These are phyloP conservation scores for Lates calcarifer DNA, from an alignment of 2,113 vertebrate species.

Conservation along the genomic window DNA sequence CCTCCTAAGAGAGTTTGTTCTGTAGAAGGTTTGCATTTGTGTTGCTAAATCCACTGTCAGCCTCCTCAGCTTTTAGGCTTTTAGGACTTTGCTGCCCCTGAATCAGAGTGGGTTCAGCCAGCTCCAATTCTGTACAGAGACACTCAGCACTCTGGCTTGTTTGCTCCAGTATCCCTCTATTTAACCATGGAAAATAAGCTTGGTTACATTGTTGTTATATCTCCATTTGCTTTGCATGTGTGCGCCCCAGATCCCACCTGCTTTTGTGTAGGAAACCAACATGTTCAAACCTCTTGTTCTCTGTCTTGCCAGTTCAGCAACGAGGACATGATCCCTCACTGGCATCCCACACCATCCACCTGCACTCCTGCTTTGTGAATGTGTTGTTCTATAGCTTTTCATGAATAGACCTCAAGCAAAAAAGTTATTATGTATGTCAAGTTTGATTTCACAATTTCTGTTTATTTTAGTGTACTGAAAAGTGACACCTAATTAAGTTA, in stretches of 20 bases:
- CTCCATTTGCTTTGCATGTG: neutral
- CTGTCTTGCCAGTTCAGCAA: no score
- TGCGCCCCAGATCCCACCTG: neutral
- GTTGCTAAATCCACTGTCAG: neutral
- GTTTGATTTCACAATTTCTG: neutral
- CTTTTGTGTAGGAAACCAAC: neutral
- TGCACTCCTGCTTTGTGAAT: neutral
- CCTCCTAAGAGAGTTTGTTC: neutral
- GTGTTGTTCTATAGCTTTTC: neutral
- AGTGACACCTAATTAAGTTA: neutral
- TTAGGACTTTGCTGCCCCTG: neutral
- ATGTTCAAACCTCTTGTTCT: no score
- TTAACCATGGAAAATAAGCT: no score
- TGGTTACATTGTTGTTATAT: neutral
- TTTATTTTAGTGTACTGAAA: neutral
- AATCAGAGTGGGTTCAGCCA: neutral
- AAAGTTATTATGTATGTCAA: neutral
- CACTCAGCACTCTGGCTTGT: neutral
- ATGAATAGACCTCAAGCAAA: neutral
- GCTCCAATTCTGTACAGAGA: neutral
- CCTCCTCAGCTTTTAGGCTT: neutral
- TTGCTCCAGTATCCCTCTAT: neutral
- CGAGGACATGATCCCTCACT: neutral
- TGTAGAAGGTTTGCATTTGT: neutral
- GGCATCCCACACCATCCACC: neutral